phyloP scores from a whole-genome alignment of 92 coral and sea anemone genomes.

The Zoanthus solanderi region DNA sequence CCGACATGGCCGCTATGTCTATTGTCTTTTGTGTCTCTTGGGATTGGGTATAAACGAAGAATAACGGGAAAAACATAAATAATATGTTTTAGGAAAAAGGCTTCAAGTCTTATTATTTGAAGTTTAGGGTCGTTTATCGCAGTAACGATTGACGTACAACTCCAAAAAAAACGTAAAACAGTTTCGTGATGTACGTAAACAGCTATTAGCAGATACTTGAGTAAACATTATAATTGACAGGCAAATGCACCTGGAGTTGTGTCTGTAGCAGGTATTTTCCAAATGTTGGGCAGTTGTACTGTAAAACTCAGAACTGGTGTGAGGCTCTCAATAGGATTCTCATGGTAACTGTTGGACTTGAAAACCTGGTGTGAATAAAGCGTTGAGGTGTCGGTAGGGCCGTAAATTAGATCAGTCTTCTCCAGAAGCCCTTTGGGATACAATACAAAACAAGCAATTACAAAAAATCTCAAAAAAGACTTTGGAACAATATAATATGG shows the following conservation, averaged over 20 bases:
- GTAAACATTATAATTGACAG: not conserved
- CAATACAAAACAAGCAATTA: not conserved
- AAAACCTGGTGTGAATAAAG: constrained; percentile 77
- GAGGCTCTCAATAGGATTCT: constrained; percentile 66
- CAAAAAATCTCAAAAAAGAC: not conserved
- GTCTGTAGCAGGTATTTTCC: constrained; percentile 9
- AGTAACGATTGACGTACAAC: too few species aligned
- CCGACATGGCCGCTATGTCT: too few species aligned
- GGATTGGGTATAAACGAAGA: too few species aligned
- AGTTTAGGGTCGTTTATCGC: too few species aligned
- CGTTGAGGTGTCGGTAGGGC: constrained; percentile 85
- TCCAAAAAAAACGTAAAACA: too few species aligned
- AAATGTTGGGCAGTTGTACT: constrained; percentile 70
- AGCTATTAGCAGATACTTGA: not conserved
- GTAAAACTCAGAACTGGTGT: constrained; percentile 83
- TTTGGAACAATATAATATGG: not conserved
- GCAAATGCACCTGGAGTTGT: constrained; percentile 8
- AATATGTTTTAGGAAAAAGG: too few species aligned
- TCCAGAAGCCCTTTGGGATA: constrained; percentile 41
- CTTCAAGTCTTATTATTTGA: too few species aligned
- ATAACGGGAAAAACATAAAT: too few species aligned
- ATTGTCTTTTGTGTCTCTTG: too few species aligned
- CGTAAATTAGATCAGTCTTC: constrained; percentile 78
- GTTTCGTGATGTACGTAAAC: not conserved
- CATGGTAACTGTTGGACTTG: constrained; percentile 56